Evolutionary conservation across 2,113 vertebrate species (phyloP).

Genomic region (Jacana jacana): DNA sequence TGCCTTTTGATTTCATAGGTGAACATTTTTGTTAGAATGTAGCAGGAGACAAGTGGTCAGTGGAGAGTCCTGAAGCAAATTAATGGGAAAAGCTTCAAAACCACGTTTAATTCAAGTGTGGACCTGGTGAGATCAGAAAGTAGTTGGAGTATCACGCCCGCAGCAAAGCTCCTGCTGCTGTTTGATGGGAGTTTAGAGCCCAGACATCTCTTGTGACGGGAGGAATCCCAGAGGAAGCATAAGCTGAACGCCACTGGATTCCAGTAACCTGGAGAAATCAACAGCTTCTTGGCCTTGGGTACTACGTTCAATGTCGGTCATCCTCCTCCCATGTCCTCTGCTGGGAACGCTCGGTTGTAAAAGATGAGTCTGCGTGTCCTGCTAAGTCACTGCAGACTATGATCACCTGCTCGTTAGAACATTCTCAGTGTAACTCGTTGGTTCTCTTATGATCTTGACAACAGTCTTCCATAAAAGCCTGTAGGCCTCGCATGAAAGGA

Average conservation of each 20-base stretch:
- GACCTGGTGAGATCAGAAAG: rapidly evolving
- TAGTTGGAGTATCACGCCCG: background rate
- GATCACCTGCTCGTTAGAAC: rapidly evolving
- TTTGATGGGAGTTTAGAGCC: background rate
- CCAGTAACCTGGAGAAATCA: background rate
- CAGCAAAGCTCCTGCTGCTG: rapidly evolving
- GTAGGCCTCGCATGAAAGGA: rapidly evolving
- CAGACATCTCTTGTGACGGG: background rate
- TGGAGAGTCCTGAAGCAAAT: background rate
- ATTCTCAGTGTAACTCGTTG: background rate
- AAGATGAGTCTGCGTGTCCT: rapidly evolving
- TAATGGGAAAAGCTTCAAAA: background rate
- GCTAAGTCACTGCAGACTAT: background rate
- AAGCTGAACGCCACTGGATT: background rate
- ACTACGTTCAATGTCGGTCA: background rate
- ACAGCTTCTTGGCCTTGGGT: background rate
- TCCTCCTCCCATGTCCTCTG: background rate
- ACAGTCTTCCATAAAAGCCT: rapidly evolving
- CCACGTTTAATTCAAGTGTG: rapidly evolving
- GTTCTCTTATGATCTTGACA: background rate
- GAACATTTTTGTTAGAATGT: rapidly evolving
- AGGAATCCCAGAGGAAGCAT: background rate
- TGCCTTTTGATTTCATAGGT: background rate
- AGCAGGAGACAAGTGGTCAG: rapidly evolving
- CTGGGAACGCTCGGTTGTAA: background rate